Evolutionary conservation across 92 coral and sea anemone species (phyloP).

Genomic region (Blastomussa wellsi): DNA sequence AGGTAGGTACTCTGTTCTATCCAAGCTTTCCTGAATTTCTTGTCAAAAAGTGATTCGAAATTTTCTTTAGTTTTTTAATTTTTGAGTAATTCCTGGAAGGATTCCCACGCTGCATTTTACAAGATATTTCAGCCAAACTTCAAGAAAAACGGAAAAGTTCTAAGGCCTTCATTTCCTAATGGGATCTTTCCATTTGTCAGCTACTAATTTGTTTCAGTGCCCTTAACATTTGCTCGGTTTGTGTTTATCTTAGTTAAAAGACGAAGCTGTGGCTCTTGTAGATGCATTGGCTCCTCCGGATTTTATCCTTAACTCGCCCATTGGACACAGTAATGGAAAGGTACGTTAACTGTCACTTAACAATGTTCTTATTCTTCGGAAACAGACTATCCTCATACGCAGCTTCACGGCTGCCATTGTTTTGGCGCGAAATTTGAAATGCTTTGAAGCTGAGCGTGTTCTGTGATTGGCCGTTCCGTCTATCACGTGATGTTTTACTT

Average conservation of each 20-base stretch:
- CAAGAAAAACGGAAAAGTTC: too few species aligned
- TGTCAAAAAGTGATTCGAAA: too few species aligned
- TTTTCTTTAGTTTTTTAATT: neutral
- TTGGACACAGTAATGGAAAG: constrained; percentile 95
- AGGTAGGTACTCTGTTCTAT: constrained; percentile 53
- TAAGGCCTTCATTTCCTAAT: neutral
- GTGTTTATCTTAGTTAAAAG: constrained; percentile 67
- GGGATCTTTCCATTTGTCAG: neutral
- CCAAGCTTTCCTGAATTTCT: neutral
- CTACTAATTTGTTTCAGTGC: neutral
- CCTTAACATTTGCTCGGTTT: neutral
- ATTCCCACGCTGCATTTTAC: neutral
- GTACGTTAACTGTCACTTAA: constrained; percentile 60
- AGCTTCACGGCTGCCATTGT: neutral
- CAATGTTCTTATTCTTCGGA: neutral
- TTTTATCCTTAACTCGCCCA: constrained; percentile 93
- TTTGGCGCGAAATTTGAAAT: neutral
- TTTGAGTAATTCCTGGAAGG: neutral
- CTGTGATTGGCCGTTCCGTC: neutral
- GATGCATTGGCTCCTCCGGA: constrained; percentile 98
- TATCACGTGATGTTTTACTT: neutral
- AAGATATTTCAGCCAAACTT: neutral
- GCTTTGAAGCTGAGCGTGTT: neutral
- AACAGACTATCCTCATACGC: neutral
- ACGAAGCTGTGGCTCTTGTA: constrained; percentile 83